Evolutionary conservation across 2,888 invertebrate species (phyloP).

Genomic region (Omphaloscelis lunosa): DNA sequence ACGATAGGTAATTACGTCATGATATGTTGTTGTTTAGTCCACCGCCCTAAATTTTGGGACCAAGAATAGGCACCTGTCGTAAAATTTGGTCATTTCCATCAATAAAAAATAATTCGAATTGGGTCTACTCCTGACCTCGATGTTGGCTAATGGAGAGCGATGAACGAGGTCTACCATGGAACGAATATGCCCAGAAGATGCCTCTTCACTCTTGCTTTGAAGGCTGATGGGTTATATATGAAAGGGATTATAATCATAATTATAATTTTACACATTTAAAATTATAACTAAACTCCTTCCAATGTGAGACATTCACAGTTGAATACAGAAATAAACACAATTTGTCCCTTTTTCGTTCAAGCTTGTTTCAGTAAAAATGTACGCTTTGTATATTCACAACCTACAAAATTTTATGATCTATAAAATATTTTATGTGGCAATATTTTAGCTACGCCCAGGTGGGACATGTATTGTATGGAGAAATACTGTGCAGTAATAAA

Average conservation of each 20-base stretch:
- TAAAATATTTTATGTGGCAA: slow-evolving; percentile 46
- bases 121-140: too few relatives aligned
- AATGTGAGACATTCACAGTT: neutral
- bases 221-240: neutral
- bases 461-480: slow-evolving; percentile 20
- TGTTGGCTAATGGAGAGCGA: too few relatives aligned
- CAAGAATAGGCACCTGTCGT: neutral
- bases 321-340: neutral
- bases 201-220: neutral
- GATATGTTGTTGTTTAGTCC: neutral
- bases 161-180: too few relatives aligned
- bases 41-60: neutral
- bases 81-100: neutral
- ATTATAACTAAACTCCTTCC: neutral
- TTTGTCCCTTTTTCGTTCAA: slow-evolving; percentile 1
- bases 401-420: slow-evolving; percentile 53
- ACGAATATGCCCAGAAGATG: too few relatives aligned
- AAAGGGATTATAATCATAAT: neutral
- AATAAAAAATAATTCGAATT: too few relatives aligned
- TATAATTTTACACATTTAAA: neutral
- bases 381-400: slow-evolving; percentile 22
- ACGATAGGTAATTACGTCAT: neutral
- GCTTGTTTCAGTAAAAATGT: slow-evolving; percentile 4
- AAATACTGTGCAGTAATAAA: slow-evolving; percentile 39
- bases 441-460: slow-evolving; percentile 54